Conservation (phyloP, 1,140 invertebrate genomes). For the Cataglyphis hispanica region DNA sequence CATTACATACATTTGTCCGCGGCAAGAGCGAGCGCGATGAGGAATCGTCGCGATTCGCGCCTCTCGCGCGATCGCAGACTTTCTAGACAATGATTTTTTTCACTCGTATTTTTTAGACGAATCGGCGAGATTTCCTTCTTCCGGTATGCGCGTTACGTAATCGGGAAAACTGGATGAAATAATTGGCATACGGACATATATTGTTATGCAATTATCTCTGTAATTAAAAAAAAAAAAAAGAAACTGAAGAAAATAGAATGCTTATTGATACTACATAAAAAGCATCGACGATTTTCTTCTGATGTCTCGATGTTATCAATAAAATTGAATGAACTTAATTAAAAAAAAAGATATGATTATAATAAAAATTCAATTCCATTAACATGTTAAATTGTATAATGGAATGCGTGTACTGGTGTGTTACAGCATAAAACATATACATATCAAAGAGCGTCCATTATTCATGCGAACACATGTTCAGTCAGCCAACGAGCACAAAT, state of each 20-base stretch:
- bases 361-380: not conserved
- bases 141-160: not conserved
- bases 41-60: slow-evolving; percentile 66
- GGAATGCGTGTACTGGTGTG: not conserved
- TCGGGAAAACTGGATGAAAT: not conserved
- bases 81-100: slow-evolving; percentile 59
- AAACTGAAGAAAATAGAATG: not conserved
- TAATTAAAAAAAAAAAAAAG: too few species aligned
- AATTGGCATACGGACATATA: not conserved
- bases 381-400: not conserved
- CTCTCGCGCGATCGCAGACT: slow-evolving; percentile 64
- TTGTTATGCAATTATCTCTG: not conserved
- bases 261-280: not conserved
- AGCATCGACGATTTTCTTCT: not conserved
- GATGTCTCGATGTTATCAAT: not conserved
- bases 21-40: slow-evolving; percentile 68
- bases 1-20: slow-evolving; percentile 74
- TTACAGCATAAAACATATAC: slow-evolving; percentile 9
- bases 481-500: slow-evolving; percentile 25
- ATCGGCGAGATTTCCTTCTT: not conserved
- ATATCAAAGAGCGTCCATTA: slow-evolving; percentile 24
- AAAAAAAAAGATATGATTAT: not conserved
- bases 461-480: slow-evolving; percentile 44
- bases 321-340: not conserved
- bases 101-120: slow-evolving; percentile 21